Conservation (phyloP, 2,797 vertebrate species). For the Pristis pectinata region DNA sequence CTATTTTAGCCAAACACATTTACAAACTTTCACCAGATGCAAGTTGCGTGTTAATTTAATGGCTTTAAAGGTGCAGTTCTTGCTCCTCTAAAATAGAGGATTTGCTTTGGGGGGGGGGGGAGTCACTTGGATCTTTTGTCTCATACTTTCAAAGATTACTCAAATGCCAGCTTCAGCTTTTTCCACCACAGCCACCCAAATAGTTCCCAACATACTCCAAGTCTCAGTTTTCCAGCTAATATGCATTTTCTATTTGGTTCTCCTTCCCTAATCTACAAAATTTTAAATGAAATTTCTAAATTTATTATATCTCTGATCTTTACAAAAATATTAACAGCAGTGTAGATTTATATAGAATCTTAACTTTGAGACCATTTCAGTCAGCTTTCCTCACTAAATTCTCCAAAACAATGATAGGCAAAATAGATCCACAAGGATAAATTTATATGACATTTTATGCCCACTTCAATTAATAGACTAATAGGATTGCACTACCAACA, state of each 20-base stretch:
- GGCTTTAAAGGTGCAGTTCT: neutral
- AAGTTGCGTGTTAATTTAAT: neutral
- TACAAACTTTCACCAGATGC: neutral
- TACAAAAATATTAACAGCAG: neutral
- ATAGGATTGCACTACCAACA: neutral
- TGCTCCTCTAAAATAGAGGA: no score
- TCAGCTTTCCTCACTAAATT: neutral
- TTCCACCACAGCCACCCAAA: neutral
- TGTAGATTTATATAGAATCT: neutral
- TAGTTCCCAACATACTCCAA: neutral
- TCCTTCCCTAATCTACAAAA: neutral
- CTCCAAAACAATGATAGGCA: neutral
- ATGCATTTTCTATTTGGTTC: neutral
- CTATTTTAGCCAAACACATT: neutral
- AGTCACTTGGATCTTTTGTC: neutral
- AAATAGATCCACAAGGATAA: no score
- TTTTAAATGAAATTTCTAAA: neutral
- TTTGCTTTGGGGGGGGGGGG: no score
- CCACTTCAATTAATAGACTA: neutral
- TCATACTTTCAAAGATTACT: neutral
- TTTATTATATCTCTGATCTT: neutral
- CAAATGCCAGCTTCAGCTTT: neutral
- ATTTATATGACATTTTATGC: no score
- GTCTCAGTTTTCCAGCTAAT: neutral
- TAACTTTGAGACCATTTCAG: no score